Evolutionary conservation across 1,140 invertebrate genomes (phyloP).

Genomic region (Sarcophaga bullata): DNA sequence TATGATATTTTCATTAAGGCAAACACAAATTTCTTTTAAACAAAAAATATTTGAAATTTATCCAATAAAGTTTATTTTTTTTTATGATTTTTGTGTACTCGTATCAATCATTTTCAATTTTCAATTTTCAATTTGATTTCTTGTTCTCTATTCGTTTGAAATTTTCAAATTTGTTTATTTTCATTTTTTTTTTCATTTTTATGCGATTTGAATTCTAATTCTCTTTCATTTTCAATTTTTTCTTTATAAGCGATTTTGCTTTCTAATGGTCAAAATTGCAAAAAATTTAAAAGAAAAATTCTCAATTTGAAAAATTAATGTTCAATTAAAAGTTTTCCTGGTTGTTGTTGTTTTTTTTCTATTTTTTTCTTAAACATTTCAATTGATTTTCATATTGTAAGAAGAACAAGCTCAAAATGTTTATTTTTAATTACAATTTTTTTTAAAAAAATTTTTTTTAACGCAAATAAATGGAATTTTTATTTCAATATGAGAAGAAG

Average conservation of each 20-base stretch:
- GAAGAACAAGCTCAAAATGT: neutral
- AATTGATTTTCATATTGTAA: neutral
- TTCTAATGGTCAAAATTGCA: neutral
- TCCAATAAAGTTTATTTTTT: constrained; percentile 15
- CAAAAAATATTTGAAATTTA: constrained; percentile 16
- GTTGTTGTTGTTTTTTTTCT: too few relatives aligned
- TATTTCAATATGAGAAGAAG: too few relatives aligned
- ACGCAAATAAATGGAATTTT: neutral
- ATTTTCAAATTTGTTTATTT: neutral
- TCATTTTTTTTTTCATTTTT: neutral
- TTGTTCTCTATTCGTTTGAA: neutral
- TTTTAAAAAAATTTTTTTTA: neutral
- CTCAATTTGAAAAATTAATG: constrained; percentile 11
- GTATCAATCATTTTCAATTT: constrained; percentile 15
- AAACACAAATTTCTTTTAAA: too few relatives aligned
- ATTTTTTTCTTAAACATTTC: neutral
- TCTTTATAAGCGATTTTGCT: neutral
- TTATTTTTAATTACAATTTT: neutral
- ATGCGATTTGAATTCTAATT: neutral
- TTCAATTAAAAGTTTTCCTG: neutral
- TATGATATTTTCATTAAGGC: too few relatives aligned
- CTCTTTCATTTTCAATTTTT: too few relatives aligned
- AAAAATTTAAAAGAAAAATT: too few relatives aligned
- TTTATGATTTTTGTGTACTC: too few relatives aligned
- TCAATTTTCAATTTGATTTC: neutral